These are phyloP conservation scores for Oscheius sp. DNA, from an alignment of 2,888 invertebrate genomes.

Conservation along the genomic window DNA sequence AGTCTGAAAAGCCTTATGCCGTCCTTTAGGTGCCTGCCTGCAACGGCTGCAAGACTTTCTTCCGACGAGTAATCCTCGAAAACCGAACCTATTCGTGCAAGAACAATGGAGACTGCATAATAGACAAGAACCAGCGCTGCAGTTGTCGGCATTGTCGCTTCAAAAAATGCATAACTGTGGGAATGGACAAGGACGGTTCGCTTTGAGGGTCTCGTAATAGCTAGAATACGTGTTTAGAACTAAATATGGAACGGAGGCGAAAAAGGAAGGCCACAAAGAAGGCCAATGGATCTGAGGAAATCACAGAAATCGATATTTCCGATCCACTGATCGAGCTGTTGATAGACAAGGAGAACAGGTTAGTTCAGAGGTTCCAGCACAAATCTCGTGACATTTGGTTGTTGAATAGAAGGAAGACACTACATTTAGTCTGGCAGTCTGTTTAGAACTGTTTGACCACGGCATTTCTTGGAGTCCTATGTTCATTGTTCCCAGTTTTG, in stretches of 20 bases:
- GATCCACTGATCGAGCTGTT: conserved; percentile 61
- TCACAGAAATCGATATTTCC: conserved; percentile 35
- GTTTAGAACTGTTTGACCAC: no score
- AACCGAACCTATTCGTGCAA: conserved; percentile 72
- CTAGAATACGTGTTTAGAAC: conserved; percentile 48
- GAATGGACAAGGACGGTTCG: conserved; percentile 66
- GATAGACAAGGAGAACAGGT: conserved; percentile 52
- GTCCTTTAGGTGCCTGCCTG: conserved; percentile 44
- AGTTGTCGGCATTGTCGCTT: conserved; percentile 67
- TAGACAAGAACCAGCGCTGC: conserved; percentile 67
- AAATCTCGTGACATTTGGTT: no score
- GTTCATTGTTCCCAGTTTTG: no score
- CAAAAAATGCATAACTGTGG: conserved; percentile 69
- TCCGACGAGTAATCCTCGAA: conserved; percentile 69
- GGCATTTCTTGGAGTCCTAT: no score
- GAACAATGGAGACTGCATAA: conserved; percentile 66
- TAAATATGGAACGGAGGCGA: conserved; percentile 69
- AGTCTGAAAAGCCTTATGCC: not conserved
- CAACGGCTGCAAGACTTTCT: conserved; percentile 70
- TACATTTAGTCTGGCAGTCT: no score
- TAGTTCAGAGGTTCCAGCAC: not conserved
- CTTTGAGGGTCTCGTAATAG: not conserved
- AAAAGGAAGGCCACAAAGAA: conserved; percentile 62
- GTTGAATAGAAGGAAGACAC: no score
- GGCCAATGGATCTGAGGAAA: conserved; percentile 42